A percentile compares a stretch with the other conserved stretches of the same genome.
phyloP scores from a whole-genome alignment of 2,113 vertebrate species.

The Cyanistes caeruleus region DNA sequence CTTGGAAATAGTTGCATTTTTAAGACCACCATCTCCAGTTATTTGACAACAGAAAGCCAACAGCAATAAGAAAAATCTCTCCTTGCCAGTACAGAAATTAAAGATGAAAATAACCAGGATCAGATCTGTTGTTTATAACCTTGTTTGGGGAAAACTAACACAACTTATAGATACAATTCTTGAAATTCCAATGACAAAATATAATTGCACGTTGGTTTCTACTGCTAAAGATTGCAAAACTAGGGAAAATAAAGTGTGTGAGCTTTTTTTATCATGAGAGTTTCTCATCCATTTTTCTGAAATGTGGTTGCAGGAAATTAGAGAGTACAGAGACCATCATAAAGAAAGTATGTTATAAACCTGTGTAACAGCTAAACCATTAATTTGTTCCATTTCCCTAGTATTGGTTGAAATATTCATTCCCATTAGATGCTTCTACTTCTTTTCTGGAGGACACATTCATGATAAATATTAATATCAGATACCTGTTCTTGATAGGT shows the following conservation, averaged over 20 bases:
- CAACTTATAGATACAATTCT: neutral
- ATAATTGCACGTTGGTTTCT: neutral
- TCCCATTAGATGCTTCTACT: neutral
- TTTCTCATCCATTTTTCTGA: neutral
- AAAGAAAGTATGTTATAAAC: neutral
- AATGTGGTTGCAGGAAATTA: neutral
- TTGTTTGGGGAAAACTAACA: neutral
- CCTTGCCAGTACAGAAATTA: slow-evolving; percentile 1
- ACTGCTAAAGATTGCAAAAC: neutral
- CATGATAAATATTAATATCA: neutral
- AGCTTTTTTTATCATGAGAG: neutral
- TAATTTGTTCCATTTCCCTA: neutral
- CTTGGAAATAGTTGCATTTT: neutral
- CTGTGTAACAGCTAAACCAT: neutral
- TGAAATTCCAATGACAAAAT: neutral
- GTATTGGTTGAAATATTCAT: neutral
- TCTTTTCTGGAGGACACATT: neutral
- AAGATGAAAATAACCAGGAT: neutral
- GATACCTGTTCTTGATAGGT: neutral
- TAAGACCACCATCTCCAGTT: neutral
- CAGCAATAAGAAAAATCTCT: neutral
- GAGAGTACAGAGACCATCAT: neutral
- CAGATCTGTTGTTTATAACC: neutral
- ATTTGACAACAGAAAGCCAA: slow-evolving; percentile 15
- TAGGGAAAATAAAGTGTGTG: neutral